Conservation (phyloP, 2,888 invertebrate species). For the Rhamphomyia laevipes region DNA sequence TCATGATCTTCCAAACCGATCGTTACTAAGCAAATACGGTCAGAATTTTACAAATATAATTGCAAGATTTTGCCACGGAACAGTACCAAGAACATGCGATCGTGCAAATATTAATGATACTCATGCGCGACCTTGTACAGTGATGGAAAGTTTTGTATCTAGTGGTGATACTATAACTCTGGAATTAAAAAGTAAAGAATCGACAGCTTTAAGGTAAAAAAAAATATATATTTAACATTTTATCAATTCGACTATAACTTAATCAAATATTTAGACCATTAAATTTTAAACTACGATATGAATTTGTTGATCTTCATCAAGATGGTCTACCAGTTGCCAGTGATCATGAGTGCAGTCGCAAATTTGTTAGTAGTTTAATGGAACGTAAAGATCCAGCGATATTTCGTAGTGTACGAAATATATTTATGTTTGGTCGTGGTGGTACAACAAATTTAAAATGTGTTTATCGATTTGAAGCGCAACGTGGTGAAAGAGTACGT, state of each 20-base stretch:
- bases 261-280: slow-evolving; percentile 48
- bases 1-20: slow-evolving; percentile 29
- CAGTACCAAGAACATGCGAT: slow-evolving; percentile 72
- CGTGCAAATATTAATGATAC: slow-evolving; percentile 54
- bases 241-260: background rate
- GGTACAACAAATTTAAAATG: slow-evolving; percentile 78
- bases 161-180: slow-evolving; percentile 69
- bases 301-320: slow-evolving; percentile 78
- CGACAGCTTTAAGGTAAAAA: slow-evolving; percentile 68
- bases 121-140: slow-evolving; percentile 58
- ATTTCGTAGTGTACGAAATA: slow-evolving; percentile 69
- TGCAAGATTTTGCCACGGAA: slow-evolving; percentile 70
- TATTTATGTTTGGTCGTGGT: slow-evolving; percentile 76
- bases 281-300: slow-evolving; percentile 73
- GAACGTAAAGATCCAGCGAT: slow-evolving; percentile 50
- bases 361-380: slow-evolving; percentile 53
- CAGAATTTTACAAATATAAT: slow-evolving; percentile 61
- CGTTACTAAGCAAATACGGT: slow-evolving; percentile 41
- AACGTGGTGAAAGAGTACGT: slow-evolving; percentile 67
- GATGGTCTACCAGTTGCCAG: slow-evolving; percentile 72
- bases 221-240: background rate
- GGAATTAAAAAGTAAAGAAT: slow-evolving; percentile 67
- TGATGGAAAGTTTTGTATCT: slow-evolving; percentile 73
- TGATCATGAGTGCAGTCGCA: slow-evolving; percentile 53
- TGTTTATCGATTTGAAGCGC: slow-evolving; percentile 77